phyloP scores from a whole-genome alignment of 2,113 vertebrate species.

The Erythrocebus patas region DNA sequence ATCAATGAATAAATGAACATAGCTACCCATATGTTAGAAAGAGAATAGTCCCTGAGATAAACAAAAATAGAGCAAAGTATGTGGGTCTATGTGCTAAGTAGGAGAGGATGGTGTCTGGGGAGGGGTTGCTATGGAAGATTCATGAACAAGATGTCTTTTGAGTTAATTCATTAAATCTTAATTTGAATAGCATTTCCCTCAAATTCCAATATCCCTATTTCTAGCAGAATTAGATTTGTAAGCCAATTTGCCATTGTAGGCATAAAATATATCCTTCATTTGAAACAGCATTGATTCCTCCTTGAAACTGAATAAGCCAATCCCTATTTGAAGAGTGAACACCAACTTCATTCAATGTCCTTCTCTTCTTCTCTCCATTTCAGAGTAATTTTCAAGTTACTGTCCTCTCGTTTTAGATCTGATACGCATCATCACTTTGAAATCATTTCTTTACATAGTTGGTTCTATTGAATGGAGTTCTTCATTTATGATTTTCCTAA shows the following conservation, averaged over 20 bases:
- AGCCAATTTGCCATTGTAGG: background rate
- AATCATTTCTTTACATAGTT: background rate
- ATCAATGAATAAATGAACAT: background rate
- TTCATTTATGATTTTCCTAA: background rate
- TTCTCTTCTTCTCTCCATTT: background rate
- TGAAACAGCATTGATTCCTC: background rate
- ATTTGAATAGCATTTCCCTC: background rate
- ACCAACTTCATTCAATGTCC: rapidly evolving
- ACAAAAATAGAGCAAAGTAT: background rate
- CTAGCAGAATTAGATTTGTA: background rate
- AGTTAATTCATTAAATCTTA: background rate
- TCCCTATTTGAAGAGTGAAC: background rate
- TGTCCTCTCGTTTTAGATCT: background rate
- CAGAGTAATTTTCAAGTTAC: background rate
- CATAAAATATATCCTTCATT: background rate
- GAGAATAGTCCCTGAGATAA: background rate
- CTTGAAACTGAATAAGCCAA: background rate
- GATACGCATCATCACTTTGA: background rate
- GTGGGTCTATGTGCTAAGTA: background rate
- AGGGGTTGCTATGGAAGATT: background rate
- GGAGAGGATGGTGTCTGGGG: background rate
- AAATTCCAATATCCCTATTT: background rate
- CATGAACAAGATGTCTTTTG: background rate
- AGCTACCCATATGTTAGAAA: background rate
- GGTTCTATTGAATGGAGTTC: background rate